Conservation (phyloP, 2,888 invertebrate species). For the Sipha maydis region DNA sequence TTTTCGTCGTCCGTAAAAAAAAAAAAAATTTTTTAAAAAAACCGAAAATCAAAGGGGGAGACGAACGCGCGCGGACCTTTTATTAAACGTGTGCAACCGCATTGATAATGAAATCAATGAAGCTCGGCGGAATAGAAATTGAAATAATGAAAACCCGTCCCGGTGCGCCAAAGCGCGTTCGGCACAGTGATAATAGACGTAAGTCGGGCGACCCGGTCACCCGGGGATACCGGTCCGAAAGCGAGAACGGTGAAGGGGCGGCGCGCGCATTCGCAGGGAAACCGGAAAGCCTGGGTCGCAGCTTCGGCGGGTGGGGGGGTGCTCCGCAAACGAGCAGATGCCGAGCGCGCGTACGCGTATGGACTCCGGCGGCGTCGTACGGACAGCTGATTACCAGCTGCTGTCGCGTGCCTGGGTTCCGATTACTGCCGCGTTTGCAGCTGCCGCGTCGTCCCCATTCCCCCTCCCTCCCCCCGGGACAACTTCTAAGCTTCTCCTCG, state of each 20-base stretch:
- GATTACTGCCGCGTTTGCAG: conserved; percentile 57
- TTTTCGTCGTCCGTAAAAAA: neutral
- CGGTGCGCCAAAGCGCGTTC: neutral
- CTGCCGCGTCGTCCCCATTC: conserved; percentile 6
- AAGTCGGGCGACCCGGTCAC: neutral
- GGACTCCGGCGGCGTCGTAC: neutral
- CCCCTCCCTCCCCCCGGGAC: neutral
- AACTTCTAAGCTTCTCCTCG: neutral
- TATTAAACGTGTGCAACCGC: neutral
- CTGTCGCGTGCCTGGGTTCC: conserved; percentile 60
- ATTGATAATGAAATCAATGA: conserved; percentile 30
- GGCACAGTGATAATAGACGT: too few relatives aligned
- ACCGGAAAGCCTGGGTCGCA: conserved; percentile 24
- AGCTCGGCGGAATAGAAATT: neutral
- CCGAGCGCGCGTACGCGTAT: neutral
- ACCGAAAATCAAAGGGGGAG: neutral
- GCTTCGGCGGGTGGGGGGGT: neutral
- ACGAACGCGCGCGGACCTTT: neutral
- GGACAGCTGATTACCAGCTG: conserved; percentile 61
- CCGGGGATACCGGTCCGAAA: neutral
- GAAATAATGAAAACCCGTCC: neutral
- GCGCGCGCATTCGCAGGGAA: conserved; percentile 4
- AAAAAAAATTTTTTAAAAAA: too few relatives aligned
- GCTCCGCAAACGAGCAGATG: conserved; percentile 32
- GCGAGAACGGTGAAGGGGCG: neutral